Conservation (phyloP, 2,113 vertebrate species). For the rabbit (Oryctolagus cuniculus) region mOryCun1.1 NC_091432.1:233651001-233651500, state of each 20-base stretch:
- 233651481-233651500: conserved; percentile 91
- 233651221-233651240: background rate
- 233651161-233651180: background rate
- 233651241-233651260: background rate
- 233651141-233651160: background rate
- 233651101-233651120: background rate
- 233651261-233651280: background rate
- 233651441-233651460: conserved; percentile 95
- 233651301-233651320: background rate
- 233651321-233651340: background rate
- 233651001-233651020: background rate
- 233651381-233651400: background rate
- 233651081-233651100: background rate
- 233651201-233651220: background rate
- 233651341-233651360: rapidly evolving
- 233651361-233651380: background rate
- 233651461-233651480: conserved; percentile 94
- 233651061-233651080: background rate
- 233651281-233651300: background rate
- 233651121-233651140: background rate
- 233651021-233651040: rapidly evolving
- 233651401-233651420: conserved; percentile 89
- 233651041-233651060: rapidly evolving
- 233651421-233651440: conserved; percentile 97
- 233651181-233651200: background rate